Evolutionary conservation across 1,140 invertebrate genomes (phyloP).

Genomic region (Monochamus saltuarius): DNA sequence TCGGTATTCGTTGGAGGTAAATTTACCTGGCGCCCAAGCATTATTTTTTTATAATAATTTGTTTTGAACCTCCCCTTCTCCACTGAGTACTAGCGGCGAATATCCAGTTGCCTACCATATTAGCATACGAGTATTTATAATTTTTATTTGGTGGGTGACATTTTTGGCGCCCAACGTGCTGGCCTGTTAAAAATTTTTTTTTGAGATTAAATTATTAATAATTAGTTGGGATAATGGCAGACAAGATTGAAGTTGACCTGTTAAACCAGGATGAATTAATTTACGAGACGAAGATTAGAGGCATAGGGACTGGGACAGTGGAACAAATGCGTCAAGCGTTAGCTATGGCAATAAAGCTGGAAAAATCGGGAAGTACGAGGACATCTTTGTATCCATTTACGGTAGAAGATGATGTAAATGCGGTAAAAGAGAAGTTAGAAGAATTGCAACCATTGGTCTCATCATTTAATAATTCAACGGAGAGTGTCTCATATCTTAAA

Average conservation of each 20-base stretch:
- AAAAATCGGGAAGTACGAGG: background rate
- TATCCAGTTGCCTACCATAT: no score
- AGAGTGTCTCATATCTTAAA: background rate
- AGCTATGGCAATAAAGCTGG: background rate
- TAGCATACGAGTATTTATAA: no score
- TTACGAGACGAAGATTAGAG: conserved; percentile 4
- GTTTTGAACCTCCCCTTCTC: no score
- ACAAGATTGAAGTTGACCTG: background rate
- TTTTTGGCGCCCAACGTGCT: no score
- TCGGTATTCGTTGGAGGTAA: no score
- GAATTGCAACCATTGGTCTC: background rate
- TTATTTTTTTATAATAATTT: no score
- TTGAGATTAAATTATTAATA: no score
- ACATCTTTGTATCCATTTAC: background rate
- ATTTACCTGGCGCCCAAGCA: no score
- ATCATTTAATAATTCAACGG: background rate
- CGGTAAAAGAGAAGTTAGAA: conserved; percentile 3
- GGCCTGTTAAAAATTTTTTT: no score
- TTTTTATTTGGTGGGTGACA: no score
- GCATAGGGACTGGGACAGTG: conserved; percentile 8
- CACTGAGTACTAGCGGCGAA: no score
- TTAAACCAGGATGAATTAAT: conserved; percentile 6
- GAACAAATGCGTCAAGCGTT: conserved; percentile 8
- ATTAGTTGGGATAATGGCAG: no score
- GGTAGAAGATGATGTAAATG: conserved; percentile 1